These are phyloP conservation scores for Cygnus olor DNA, from an alignment of 2,797 vertebrate genomes.

Conservation along the genomic window DNA sequence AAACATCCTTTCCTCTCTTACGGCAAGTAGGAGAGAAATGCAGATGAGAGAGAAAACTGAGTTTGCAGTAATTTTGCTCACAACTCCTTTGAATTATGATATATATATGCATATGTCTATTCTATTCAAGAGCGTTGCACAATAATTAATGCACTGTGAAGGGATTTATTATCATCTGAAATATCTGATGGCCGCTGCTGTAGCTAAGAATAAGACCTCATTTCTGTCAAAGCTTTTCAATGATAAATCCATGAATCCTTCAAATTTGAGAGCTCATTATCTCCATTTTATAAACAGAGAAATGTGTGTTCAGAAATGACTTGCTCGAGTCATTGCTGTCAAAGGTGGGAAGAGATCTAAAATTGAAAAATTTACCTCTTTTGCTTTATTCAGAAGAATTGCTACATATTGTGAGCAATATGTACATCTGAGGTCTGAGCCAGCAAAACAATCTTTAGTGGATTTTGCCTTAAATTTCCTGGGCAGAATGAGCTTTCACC, in stretches of 20 bases:
- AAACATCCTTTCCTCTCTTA: neutral
- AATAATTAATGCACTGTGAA: neutral
- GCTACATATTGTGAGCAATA: neutral
- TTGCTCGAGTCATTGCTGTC: neutral
- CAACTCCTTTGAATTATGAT: neutral
- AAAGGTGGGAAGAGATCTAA: neutral
- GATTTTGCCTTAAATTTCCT: neutral
- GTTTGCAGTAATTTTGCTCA: neutral
- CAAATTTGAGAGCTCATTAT: neutral
- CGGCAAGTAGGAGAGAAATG: fast-evolving
- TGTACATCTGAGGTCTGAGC: neutral
- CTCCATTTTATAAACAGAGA: neutral
- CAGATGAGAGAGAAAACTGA: neutral
- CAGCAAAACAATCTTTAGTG: neutral
- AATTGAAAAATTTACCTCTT: neutral
- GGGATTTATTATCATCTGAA: neutral
- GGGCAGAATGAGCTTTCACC: neutral
- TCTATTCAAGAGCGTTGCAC: neutral
- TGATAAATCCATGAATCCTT: neutral
- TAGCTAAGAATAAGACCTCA: neutral
- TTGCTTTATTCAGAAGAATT: neutral
- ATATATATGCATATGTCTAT: neutral
- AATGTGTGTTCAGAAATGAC: neutral
- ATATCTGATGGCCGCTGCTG: neutral
- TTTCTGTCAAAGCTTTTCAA: neutral